Conservation (phyloP, 2,888 invertebrate genomes). For the Thera britannica region DNA sequence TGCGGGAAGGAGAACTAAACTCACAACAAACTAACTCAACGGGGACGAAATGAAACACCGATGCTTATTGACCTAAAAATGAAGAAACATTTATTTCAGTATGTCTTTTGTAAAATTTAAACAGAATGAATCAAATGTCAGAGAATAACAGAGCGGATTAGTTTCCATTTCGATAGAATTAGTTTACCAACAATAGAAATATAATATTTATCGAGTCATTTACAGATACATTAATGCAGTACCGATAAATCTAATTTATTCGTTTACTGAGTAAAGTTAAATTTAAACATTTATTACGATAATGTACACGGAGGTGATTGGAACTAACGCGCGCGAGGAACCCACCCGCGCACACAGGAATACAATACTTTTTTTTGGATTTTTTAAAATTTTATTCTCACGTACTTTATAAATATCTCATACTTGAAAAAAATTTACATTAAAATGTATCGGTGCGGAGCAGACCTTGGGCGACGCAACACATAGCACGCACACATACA, state of each 20-base stretch:
- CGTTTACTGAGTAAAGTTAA: conserved; percentile 78
- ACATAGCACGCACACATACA: conserved; percentile 54
- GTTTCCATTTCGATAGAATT: conserved; percentile 77
- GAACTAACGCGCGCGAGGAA: conserved; percentile 36
- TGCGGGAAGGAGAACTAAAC: conserved; percentile 6
- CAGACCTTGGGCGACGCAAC: conserved; percentile 40
- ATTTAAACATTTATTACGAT: conserved; percentile 76
- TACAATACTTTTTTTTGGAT: conserved; percentile 67
- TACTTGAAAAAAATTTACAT: conserved; percentile 83
- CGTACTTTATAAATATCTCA: conserved; percentile 84
- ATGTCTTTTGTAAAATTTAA: conserved; percentile 87
- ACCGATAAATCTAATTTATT: conserved; percentile 83
- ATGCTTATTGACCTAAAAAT: conserved; percentile 88
- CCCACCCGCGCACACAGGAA: conserved; percentile 53
- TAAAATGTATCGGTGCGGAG: conserved; percentile 69
- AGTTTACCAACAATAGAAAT: conserved; percentile 82
- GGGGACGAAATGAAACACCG: conserved; percentile 78
- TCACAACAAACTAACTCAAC: conserved; percentile 36
- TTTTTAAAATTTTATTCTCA: conserved; percentile 77
- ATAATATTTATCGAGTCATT: conserved; percentile 82
- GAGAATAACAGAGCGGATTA: conserved; percentile 81
- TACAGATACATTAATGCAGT: conserved; percentile 81
- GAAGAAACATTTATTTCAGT: conserved; percentile 89
- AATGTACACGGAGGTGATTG: conserved; percentile 65
- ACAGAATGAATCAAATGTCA: conserved; percentile 83